A percentile compares a stretch with the other conserved stretches of the same genome.
Conservation (phyloP, 2,113 vertebrate genomes). For the Xiphophorus maculatus region DNA sequence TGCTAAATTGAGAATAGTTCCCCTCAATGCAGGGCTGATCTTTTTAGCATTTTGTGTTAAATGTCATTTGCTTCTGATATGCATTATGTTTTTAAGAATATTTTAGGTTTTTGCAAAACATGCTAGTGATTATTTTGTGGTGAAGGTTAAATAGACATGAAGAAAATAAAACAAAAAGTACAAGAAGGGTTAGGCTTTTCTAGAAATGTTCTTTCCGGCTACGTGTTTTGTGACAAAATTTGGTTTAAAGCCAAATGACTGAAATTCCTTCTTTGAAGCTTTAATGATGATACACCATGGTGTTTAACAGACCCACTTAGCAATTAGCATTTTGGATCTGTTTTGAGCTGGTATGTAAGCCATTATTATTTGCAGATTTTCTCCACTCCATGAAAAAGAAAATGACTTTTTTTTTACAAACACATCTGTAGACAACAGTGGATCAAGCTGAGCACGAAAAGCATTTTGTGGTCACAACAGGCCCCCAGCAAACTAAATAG, state of each 20-base stretch:
- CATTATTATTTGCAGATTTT: slow-evolving; percentile 82
- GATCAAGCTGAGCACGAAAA: slow-evolving; percentile 74
- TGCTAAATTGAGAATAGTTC: slow-evolving; percentile 15
- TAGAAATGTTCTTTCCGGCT: slow-evolving; percentile 46
- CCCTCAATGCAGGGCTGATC: background rate
- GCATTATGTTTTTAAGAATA: background rate
- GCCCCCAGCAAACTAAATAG: slow-evolving; percentile 82
- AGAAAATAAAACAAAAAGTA: background rate
- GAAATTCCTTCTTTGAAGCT: slow-evolving; percentile 80
- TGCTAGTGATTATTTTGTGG: background rate
- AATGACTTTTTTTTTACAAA: slow-evolving; percentile 70
- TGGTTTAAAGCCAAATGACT: slow-evolving; percentile 66
- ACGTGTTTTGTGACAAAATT: slow-evolving; percentile 60
- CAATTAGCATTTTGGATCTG: slow-evolving; percentile 74
- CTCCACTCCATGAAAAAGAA: slow-evolving; percentile 66
- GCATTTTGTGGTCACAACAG: slow-evolving; percentile 79
- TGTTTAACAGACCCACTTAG: slow-evolving; percentile 76
- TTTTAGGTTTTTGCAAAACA: background rate
- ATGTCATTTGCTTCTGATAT: background rate
- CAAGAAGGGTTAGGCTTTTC: slow-evolving; percentile 34
- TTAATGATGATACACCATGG: slow-evolving; percentile 77
- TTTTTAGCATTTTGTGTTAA: background rate
- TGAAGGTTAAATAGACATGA: too few species aligned
- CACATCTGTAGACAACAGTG: slow-evolving; percentile 73
- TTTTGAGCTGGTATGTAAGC: slow-evolving; percentile 71